A percentile compares a stretch with the other conserved stretches of the same genome.
Conservation (phyloP, 2,113 vertebrate genomes). For the Gavialis gangeticus region DNA sequence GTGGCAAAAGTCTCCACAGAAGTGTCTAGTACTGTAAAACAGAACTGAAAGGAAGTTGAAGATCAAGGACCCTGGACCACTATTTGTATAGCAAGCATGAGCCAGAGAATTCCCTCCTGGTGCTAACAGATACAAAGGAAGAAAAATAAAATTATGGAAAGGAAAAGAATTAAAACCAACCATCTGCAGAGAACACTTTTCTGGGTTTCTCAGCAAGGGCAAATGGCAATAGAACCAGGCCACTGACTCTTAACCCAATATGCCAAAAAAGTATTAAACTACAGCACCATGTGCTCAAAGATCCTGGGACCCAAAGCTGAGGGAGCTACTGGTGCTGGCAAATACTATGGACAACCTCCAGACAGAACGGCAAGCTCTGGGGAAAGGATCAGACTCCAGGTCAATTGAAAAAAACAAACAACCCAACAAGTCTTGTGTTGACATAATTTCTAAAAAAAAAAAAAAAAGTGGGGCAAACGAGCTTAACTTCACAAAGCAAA, state of each 20-base stretch:
- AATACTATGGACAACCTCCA: neutral
- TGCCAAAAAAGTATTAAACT: neutral
- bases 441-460: neutral
- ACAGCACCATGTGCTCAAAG: neutral
- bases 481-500: neutral
- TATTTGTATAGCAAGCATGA: conserved; percentile 7
- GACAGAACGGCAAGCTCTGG: neutral
- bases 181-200: neutral
- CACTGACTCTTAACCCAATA: neutral
- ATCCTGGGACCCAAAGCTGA: neutral
- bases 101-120: conserved; percentile 16
- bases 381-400: neutral
- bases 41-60: neutral
- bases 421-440: neutral
- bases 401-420: neutral
- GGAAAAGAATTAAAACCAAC: neutral
- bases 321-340: neutral
- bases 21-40: conserved; percentile 17
- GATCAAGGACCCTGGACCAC: conserved; percentile 4
- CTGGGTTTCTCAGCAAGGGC: neutral
- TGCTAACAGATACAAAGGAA: conserved; percentile 30
- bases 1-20: conserved; percentile 25
- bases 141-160: conserved; percentile 52
- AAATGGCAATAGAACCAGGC: neutral
- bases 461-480: neutral